These are phyloP conservation scores for Dryobotodes eremita DNA, from an alignment of 2,888 invertebrate genomes.

Conservation along the genomic window DNA sequence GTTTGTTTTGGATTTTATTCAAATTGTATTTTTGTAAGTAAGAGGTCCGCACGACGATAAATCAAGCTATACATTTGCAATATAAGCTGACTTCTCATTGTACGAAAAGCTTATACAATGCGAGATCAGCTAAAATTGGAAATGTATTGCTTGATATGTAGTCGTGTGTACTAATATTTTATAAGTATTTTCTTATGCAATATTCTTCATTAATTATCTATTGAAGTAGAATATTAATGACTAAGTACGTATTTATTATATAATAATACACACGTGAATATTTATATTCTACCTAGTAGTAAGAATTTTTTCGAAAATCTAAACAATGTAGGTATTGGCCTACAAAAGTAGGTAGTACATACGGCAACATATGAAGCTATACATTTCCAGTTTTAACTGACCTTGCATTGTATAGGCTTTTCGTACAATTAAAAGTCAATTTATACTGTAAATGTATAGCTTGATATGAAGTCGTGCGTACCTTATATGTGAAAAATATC, in stretches of 20 bases:
- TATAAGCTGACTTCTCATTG: too few species aligned
- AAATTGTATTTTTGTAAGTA: constrained; percentile 49
- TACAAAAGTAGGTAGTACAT: not conserved
- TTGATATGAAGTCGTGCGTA: too few species aligned
- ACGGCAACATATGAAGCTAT: too few species aligned
- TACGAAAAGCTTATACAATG: too few species aligned
- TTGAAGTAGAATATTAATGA: constrained; percentile 14
- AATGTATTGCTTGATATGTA: too few species aligned
- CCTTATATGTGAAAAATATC: not conserved
- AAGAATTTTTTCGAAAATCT: constrained; percentile 7
- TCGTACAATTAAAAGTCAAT: too few species aligned
- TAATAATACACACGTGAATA: constrained; percentile 5
- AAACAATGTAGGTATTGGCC: not conserved
- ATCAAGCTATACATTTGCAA: too few species aligned
- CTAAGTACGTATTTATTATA: constrained; percentile 24
- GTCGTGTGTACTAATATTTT: constrained; percentile 33
- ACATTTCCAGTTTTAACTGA: too few species aligned
- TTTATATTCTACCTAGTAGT: not conserved
- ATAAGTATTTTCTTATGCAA: constrained; percentile 30
- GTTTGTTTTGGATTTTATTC: constrained; percentile 28
- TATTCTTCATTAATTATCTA: constrained; percentile 17
- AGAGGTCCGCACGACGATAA: too few species aligned
- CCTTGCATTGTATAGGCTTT: too few species aligned
- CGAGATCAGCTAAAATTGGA: too few species aligned
- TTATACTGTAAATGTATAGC: too few species aligned